Evolutionary conservation across 2,113 vertebrate species (phyloP).

Genomic region (Urocitellus parryii): DNA sequence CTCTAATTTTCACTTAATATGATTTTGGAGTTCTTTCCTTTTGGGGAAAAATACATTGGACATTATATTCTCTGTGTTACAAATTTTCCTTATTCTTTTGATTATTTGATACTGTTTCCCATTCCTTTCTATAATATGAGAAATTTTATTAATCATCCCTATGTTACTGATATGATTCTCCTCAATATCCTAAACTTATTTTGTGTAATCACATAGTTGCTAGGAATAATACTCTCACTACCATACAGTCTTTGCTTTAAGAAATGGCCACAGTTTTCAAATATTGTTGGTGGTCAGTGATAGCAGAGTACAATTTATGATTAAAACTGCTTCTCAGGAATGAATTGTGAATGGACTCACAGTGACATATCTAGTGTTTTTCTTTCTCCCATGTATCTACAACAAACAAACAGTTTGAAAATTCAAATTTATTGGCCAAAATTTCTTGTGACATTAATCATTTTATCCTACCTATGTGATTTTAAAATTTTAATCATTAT

Average conservation of each 20-base stretch:
- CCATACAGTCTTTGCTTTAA: not conserved
- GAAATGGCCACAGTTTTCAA: not conserved
- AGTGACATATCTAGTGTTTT: not conserved
- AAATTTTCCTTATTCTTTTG: not conserved
- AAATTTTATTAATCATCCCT: not conserved
- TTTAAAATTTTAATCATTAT: not conserved
- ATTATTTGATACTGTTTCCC: no score
- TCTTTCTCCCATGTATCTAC: not conserved
- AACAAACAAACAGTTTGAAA: not conserved
- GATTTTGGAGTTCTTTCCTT: not conserved
- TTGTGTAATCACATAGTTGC: not conserved
- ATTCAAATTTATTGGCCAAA: not conserved
- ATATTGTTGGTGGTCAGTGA: not conserved
- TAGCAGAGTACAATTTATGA: not conserved
- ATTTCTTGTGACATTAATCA: not conserved
- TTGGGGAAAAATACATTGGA: not conserved
- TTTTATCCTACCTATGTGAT: not conserved
- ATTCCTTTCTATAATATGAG: not conserved
- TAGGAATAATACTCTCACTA: not conserved
- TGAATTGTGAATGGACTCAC: conserved; percentile 28
- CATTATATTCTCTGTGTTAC: not conserved
- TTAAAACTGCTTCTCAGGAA: not conserved
- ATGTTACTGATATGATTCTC: not conserved
- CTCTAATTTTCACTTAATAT: not conserved
- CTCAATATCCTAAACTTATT: not conserved